These are phyloP conservation scores for Chromis chromis DNA, from an alignment of 2,797 vertebrate species.

Conservation along the genomic window DNA sequence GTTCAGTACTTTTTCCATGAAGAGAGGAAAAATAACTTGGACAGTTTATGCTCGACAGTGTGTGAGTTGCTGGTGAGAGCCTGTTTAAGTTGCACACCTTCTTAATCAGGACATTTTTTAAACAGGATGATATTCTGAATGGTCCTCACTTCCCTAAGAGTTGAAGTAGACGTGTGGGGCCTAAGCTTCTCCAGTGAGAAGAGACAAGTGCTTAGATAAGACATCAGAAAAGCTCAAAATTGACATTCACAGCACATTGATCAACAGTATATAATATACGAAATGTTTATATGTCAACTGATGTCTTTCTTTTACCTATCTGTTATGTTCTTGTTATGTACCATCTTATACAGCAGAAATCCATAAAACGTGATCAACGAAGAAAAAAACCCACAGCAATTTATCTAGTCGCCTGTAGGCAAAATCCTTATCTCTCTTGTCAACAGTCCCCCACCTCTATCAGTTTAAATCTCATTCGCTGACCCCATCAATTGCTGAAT, in stretches of 20 bases:
- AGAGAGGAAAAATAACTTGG: too few relatives aligned
- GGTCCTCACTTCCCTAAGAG: background rate
- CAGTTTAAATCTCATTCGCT: conserved; percentile 35
- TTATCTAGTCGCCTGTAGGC: background rate
- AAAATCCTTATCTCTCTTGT: background rate
- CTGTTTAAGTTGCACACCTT: background rate
- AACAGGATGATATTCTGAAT: background rate
- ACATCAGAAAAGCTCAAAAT: background rate
- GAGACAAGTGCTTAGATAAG: background rate
- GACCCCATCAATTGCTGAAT: conserved; percentile 40
- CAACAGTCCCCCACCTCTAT: background rate
- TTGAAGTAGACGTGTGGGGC: background rate
- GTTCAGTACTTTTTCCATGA: too few relatives aligned
- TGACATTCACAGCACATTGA: conserved; percentile 7
- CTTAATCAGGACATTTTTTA: background rate
- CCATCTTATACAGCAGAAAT: background rate
- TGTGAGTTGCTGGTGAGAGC: background rate
- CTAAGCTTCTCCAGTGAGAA: background rate
- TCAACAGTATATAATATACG: background rate
- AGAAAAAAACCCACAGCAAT: background rate
- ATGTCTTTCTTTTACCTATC: background rate
- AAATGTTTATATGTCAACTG: too few relatives aligned
- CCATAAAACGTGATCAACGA: background rate
- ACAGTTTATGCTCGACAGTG: too few relatives aligned
- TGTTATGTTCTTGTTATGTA: background rate